Percentiles rank a stretch among this genome's conserved stretches.
Evolutionary conservation across 2,113 vertebrate genomes (phyloP).

Genomic region (Ailuropoda melanoleuca): DNA sequence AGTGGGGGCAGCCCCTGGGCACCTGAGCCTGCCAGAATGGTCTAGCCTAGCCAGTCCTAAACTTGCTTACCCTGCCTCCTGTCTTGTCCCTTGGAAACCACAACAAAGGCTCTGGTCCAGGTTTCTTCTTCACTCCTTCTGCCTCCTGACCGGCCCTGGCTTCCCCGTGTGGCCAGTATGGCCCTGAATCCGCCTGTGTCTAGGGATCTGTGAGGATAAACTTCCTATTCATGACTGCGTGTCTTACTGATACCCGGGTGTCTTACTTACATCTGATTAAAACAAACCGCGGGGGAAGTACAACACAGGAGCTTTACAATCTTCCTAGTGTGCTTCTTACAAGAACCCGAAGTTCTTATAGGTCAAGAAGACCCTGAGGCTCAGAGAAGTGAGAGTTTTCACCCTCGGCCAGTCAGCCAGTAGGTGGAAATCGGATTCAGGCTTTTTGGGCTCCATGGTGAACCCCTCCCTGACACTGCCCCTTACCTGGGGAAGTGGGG

Average conservation of each 20-base stretch:
- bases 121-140: background rate
- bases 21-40: background rate
- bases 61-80: background rate
- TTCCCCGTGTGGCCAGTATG: background rate
- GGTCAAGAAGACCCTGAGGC: no score
- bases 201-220: background rate
- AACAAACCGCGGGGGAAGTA: rapidly evolving
- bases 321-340: background rate
- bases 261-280: background rate
- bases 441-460: rapidly evolving
- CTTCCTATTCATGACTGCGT: background rate
- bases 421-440: background rate
- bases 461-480: rapidly evolving
- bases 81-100: background rate
- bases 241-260: no score
- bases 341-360: rapidly evolving
- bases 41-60: background rate
- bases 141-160: background rate
- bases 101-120: background rate
- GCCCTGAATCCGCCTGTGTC: rapidly evolving
- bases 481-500: rapidly evolving
- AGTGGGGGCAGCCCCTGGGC: rapidly evolving
- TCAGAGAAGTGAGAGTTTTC: background rate
- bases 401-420: background rate
- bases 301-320: background rate